These are phyloP conservation scores for Pomatorhinus ruficollis DNA, from an alignment of 2,113 vertebrate species.

Conservation along the genomic window DNA sequence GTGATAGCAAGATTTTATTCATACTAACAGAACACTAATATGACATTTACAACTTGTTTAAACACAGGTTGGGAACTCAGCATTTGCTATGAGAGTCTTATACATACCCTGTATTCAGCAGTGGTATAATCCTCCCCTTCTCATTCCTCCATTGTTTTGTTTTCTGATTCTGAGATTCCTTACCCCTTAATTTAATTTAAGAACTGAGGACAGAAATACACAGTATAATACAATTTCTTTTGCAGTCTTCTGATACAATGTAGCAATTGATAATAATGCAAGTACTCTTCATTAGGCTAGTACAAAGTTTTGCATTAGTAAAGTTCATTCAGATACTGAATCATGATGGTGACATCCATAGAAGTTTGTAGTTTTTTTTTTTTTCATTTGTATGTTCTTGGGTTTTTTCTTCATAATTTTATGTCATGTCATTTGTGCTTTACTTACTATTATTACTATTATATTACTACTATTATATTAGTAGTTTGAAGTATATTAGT, in stretches of 20 bases:
- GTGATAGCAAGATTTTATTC: background rate
- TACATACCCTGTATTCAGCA: background rate
- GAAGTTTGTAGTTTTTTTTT: accelerated
- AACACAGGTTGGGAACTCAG: background rate
- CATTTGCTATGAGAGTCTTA: background rate
- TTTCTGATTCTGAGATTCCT: background rate
- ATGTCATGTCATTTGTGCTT: background rate
- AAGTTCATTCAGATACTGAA: background rate
- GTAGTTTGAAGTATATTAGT: background rate
- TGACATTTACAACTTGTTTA: background rate
- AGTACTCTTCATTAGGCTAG: background rate
- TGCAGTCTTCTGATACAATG: background rate
- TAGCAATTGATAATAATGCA: background rate
- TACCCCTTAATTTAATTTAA: background rate
- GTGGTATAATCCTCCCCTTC: background rate
- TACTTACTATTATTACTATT: too few relatives aligned
- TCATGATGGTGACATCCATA: background rate
- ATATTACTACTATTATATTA: too few relatives aligned
- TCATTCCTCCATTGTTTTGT: background rate
- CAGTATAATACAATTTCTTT: background rate
- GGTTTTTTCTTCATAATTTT: background rate
- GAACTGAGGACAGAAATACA: background rate
- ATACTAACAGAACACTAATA: background rate
- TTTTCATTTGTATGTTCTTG: background rate
- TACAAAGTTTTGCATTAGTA: background rate